Base-by-base conservation (phyloP, 2,797 vertebrate species). In the Pyrocephalus nanus region DNA sequence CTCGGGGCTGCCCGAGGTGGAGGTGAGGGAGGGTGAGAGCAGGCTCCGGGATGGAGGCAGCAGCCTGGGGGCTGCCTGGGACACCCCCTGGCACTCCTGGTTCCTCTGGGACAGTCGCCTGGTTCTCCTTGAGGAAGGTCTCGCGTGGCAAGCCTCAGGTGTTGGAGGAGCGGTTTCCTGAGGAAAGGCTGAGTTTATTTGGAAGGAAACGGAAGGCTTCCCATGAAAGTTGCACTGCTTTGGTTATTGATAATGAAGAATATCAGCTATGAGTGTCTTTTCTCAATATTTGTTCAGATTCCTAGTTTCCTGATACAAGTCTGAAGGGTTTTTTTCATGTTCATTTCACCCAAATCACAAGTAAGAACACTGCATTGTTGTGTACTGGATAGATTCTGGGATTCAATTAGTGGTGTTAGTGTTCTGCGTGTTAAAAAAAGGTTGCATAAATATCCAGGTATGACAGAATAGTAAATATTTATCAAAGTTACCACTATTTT, bases 111-210 rank as follows among this genome's bases (percentile, higher is more conserved):
- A 55, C 30, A 21, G 19, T 11, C 36, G 23, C 13, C 43, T 12
- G 13, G 30, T 32, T 20, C 20, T n/a, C 25, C 3, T 0, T 15
- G 43, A 12, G 0, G 11, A 14, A 40, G 50, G 29, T 36, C 69
- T 23, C 0, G 2, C 0, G 0, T 7, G 45, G 34, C 43, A 45
- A 2, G 38, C 0, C 21, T 15, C 9, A 3, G 27, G 3, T 5
- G 19, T 2, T n/a, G 3, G 1, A 2, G 43, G 14, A 18, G 30
- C 2, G 30, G 5, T 12, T 58, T 42, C 38, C 26, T 13, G 9
- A 38, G 1, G 43, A 11, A 23, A 15, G 1, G 7, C 1, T 27
- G 15, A 0, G 6, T 36, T 42, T 25, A 2, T 22, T 18, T 53
- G 34, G 27, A 38, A 72, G 51, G 48, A 61, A 58, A 20, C 3